Percentiles rank a stretch among this genome's conserved stretches.
Evolutionary conservation across 1,140 invertebrate species (phyloP).

Genomic region (Chrysopa pallens): DNA sequence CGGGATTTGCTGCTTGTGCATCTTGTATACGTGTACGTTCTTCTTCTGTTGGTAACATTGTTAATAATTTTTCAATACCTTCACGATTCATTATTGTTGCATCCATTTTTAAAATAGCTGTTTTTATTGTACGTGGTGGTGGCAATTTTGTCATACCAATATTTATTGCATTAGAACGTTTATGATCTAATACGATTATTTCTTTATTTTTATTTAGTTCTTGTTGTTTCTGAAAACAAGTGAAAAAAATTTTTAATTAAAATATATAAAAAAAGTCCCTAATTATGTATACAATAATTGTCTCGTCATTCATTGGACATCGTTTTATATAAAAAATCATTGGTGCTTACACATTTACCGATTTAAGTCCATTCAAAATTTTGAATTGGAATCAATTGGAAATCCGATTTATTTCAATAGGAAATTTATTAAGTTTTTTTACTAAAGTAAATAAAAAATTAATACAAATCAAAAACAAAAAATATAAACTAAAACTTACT

Average conservation of each 20-base stretch:
- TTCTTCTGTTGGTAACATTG: conserved; percentile 94
- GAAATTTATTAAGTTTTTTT: too few relatives aligned
- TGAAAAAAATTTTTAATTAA: too few relatives aligned
- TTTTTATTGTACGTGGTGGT: conserved; percentile 90
- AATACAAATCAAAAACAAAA: too few relatives aligned
- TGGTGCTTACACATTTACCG: too few relatives aligned
- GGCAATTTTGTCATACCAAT: conserved; percentile 99
- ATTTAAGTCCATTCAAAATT: too few relatives aligned
- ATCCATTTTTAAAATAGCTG: conserved; percentile 98
- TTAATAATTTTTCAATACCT: conserved; percentile 94
- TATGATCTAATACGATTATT: conserved; percentile 90
- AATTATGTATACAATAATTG: too few relatives aligned
- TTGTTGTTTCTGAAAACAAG: conserved; percentile 72
- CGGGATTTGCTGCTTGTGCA: conserved; percentile 80
- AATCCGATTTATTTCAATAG: too few relatives aligned
- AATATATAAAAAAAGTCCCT: too few relatives aligned
- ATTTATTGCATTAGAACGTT: conserved; percentile 97
- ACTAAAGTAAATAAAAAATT: too few relatives aligned
- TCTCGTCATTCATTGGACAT: too few relatives aligned
- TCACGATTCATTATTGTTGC: conserved; percentile 95
- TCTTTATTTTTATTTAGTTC: conserved; percentile 89
- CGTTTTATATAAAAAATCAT: too few relatives aligned
- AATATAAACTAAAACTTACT: conserved; percentile 48
- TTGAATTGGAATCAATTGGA: too few relatives aligned
- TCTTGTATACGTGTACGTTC: conserved; percentile 93